Conservation (phyloP, 2,888 invertebrate genomes). For the Polietes domitor region DNA sequence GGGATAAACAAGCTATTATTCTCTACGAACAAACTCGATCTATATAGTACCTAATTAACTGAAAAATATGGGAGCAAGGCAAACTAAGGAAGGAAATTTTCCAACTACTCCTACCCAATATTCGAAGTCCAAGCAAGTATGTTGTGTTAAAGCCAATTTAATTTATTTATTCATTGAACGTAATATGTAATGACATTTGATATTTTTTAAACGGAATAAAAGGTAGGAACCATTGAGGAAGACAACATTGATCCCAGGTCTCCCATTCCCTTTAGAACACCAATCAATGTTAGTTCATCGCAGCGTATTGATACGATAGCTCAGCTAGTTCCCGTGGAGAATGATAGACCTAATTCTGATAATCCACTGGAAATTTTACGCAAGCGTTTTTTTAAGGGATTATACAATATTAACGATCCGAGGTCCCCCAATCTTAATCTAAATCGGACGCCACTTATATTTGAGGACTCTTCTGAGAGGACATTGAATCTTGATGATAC, state of each 20-base stretch:
- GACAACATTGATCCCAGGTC: conserved; percentile 75
- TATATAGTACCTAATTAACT: too few species aligned
- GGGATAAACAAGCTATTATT: too few species aligned
- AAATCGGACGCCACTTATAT: conserved; percentile 76
- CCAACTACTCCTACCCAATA: too few species aligned
- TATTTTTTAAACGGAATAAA: too few species aligned
- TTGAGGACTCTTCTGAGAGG: conserved; percentile 73
- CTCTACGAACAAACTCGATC: too few species aligned
- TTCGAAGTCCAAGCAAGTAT: too few species aligned
- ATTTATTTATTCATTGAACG: too few species aligned
- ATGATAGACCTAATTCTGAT: conserved; percentile 51
- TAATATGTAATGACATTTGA: too few species aligned
- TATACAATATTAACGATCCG: conserved; percentile 75
- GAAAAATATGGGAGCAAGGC: conserved; percentile 73
- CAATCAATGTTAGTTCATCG: conserved; percentile 70
- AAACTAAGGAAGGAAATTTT: too few species aligned
- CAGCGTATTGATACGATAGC: conserved; percentile 3
- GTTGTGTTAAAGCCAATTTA: too few species aligned
- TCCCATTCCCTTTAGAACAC: conserved; percentile 75
- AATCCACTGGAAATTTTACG: conserved; percentile 72
- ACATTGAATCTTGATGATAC: conserved; percentile 77
- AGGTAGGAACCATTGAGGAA: too few species aligned
- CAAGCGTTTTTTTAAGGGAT: conserved; percentile 76
- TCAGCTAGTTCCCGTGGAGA: conserved; percentile 9
- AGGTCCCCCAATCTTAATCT: conserved; percentile 73